Base-by-base conservation (phyloP, 2,797 vertebrate genomes). In the Sebastes trivittatus region DNA sequence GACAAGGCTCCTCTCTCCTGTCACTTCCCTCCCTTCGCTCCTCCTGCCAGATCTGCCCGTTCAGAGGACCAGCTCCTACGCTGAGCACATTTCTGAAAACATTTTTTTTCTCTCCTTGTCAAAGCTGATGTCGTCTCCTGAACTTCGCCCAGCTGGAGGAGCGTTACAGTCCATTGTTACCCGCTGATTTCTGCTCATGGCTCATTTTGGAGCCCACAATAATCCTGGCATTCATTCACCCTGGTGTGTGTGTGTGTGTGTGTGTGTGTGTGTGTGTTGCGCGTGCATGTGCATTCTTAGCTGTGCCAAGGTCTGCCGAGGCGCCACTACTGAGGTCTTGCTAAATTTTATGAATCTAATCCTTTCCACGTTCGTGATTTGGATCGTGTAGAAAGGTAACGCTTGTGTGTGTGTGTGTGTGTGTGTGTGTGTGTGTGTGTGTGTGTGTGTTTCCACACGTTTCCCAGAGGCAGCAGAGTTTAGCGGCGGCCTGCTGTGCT, bases 301-400 rank as follows among this genome's bases (percentile, higher is more conserved):
- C 71, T 42, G 61, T 32, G 75, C 92, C 85, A 85, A 71, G 14
- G 29, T 79, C 86, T 78, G 87, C 82, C 66, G 68, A 72, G 92
- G 77, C 72, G 88, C 87, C 87, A 78, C 68, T 10, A 23, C 86
- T 81, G 75, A 62, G 78, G 66, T 77, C 56, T 78, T 74, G 62
- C 85, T 66, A 29, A 79, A 85, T 88, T 94, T 94, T 89, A 93
- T 87, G 79, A 85, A 88, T 82, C 70, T 91, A 92, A 94, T 89
- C 82, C 83, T 91, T 93, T 94, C 88, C 90, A 93, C 58, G 20
- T 89, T 91, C 74, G 72, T 75, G 78, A 89, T 83, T 80, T 85
- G 79, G 85, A 83, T 71, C 74, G 16, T 61, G 85, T 78, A 81
- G 62, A 84, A 91, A 90, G 86, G 83, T 86, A 77, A 78, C 54